Percentiles rank a stretch among this genome's conserved stretches.
phyloP scores from a whole-genome alignment of 2,113 vertebrate species.

The Stigmatopora argus region DNA sequence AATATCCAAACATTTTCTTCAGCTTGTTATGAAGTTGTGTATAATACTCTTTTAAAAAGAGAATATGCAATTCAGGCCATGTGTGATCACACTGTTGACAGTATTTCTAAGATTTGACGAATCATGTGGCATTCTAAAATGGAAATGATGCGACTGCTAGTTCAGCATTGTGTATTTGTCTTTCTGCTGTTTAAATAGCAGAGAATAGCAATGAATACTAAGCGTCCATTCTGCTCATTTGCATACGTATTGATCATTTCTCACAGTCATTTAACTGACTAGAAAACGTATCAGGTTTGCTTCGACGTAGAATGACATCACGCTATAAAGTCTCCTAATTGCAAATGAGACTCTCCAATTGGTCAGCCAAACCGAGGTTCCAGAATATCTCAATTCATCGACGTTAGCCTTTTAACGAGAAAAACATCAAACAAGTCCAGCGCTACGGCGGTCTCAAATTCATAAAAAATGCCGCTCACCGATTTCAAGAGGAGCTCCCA shows the following conservation, averaged over 20 bases:
- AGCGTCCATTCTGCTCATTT: not conserved
- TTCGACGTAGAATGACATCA: constrained; percentile 2
- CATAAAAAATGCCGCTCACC: not conserved
- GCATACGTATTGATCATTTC: not conserved
- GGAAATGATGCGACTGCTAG: not conserved
- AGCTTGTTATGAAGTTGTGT: not conserved
- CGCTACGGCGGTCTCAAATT: not conserved
- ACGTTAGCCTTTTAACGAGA: not conserved
- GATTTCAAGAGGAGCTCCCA: constrained; percentile 1
- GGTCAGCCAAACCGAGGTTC: not conserved
- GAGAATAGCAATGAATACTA: not conserved
- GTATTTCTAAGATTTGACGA: not conserved
- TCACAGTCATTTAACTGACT: not conserved
- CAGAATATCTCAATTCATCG: not conserved
- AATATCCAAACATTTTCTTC: not conserved
- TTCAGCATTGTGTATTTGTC: not conserved
- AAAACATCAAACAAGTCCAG: not conserved
- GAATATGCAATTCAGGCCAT: not conserved
- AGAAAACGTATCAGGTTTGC: not conserved
- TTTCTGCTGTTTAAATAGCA: not conserved
- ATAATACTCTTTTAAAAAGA: not conserved
- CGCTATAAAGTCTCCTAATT: not conserved
- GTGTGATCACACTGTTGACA: not conserved
- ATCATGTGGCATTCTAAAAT: not conserved
- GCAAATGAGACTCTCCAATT: not conserved